A percentile compares a stretch with the other conserved stretches of the same genome.
phyloP scores from a whole-genome alignment of 2,888 invertebrate species.

The Suillia variegata region DNA sequence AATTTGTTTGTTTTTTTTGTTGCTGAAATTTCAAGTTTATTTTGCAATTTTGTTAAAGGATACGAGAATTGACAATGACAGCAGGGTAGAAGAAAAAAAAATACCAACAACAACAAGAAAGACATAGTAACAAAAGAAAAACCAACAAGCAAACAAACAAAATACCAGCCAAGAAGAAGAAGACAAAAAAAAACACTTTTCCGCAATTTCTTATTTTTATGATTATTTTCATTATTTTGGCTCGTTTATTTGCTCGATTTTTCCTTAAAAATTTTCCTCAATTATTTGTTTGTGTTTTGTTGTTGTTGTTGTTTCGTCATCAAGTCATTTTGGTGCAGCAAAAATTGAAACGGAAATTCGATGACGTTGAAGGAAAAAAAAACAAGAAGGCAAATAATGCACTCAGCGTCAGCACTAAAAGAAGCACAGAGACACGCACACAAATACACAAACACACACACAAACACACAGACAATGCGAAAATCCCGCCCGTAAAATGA shows the following conservation, averaged over 20 bases:
- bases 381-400: constrained; percentile 23
- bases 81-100: not conserved
- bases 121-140: constrained; percentile 5
- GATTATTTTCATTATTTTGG: not conserved
- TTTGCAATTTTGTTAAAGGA: not conserved
- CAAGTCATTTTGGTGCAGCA: constrained; percentile 5
- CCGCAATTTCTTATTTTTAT: not conserved
- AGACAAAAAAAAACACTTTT: constrained; percentile 9
- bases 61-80: not conserved
- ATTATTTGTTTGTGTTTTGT: not conserved
- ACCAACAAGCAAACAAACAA: not conserved
- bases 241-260: not conserved
- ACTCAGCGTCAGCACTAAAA: constrained; percentile 3
- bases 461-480: not conserved
- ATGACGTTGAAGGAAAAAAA: constrained; percentile 24
- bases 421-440: not conserved
- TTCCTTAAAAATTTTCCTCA: too few relatives aligned
- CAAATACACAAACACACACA: not conserved
- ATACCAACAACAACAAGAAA: constrained; percentile 7
- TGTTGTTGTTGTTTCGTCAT: not conserved
- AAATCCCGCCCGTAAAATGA: too few relatives aligned
- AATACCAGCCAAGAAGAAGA: not conserved
- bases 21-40: constrained; percentile 1
- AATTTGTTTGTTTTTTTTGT: too few relatives aligned
- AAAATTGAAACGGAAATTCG: constrained; percentile 22